Evolutionary conservation across 1,140 invertebrate species (phyloP).

Genomic region (Venustaconcha ellipsiformis): DNA sequence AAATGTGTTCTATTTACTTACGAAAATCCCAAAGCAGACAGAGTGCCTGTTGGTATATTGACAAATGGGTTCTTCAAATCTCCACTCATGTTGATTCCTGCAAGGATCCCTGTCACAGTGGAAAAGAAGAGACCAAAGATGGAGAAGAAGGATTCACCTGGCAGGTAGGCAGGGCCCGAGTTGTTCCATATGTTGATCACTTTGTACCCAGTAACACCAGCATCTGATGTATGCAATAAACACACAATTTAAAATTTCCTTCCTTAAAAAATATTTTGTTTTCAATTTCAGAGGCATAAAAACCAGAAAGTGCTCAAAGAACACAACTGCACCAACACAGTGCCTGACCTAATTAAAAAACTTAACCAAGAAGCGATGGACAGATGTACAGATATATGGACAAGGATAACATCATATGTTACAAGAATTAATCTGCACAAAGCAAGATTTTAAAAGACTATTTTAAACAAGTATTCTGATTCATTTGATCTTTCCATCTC

Average conservation of each 20-base stretch:
- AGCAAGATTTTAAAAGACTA: too few species aligned
- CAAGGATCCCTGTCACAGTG: constrained; percentile 77
- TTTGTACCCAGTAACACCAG: constrained; percentile 89
- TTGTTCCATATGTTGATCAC: constrained; percentile 85
- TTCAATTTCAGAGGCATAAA: too few species aligned
- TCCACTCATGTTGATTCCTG: constrained; percentile 97
- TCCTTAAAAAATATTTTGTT: too few species aligned
- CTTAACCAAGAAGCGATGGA: too few species aligned
- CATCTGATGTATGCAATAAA: constrained; percentile 72
- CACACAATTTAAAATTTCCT: background rate
- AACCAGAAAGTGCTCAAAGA: too few species aligned
- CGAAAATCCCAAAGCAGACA: constrained; percentile 87
- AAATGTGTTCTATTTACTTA: constrained; percentile 30
- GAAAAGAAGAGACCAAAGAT: constrained; percentile 84
- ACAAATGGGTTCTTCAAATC: constrained; percentile 90
- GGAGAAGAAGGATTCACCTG: constrained; percentile 72
- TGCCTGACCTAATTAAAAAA: too few species aligned
- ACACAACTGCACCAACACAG: too few species aligned
- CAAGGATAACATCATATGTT: too few species aligned
- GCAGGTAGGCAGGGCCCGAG: constrained; percentile 82
- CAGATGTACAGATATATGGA: too few species aligned
- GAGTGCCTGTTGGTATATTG: constrained; percentile 94
- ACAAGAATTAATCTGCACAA: too few species aligned
- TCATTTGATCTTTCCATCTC: too few species aligned
- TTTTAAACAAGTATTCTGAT: too few species aligned